Percentiles rank a stretch among this genome's conserved stretches.
Conservation (phyloP, 64 coral and sea anemone species). For the Porites lutea region DNA sequence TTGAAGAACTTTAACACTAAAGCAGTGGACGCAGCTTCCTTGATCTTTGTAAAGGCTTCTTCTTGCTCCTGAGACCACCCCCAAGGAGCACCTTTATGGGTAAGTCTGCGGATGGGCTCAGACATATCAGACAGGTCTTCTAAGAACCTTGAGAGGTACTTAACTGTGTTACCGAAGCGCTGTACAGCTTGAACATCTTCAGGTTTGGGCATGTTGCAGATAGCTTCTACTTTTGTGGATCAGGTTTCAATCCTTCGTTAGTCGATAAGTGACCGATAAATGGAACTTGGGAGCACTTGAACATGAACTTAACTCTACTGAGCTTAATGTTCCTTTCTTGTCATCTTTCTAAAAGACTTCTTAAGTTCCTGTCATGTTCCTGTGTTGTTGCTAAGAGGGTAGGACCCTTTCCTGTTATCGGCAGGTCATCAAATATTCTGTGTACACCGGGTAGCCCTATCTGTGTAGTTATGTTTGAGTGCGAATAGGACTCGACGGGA, state of each 20-base stretch:
- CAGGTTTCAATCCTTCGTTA: conserved; percentile 52
- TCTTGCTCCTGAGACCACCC: too few species aligned
- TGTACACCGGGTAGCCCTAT: conserved; percentile 8
- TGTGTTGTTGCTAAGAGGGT: conserved; percentile 13
- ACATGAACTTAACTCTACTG: conserved; percentile 65
- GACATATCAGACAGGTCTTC: conserved; percentile 62
- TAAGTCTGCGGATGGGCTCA: conserved; percentile 47
- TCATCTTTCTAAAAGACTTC: conserved; percentile 48
- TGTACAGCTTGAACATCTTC: conserved; percentile 53
- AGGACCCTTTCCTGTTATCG: conserved; percentile 23
- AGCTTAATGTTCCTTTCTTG: conserved; percentile 58
- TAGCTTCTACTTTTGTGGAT: conserved; percentile 69
- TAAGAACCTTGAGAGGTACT: conserved; percentile 64
- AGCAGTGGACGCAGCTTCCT: conserved; percentile 21
- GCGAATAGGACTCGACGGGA: conserved; percentile 33
- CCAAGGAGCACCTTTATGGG: too few species aligned
- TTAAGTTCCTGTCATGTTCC: conserved; percentile 59
- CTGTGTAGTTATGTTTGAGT: conserved; percentile 18
- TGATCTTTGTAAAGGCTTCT: too few species aligned
- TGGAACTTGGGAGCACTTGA: conserved; percentile 25
- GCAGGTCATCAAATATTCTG: conserved; percentile 41
- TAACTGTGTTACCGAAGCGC: conserved; percentile 32
- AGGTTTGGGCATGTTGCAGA: conserved; percentile 46
- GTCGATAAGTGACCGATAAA: conserved; percentile 68
- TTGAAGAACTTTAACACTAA: background rate